phyloP scores from a whole-genome alignment of 2,113 vertebrate species.

The Girardinichthys multiradiatus region DNA sequence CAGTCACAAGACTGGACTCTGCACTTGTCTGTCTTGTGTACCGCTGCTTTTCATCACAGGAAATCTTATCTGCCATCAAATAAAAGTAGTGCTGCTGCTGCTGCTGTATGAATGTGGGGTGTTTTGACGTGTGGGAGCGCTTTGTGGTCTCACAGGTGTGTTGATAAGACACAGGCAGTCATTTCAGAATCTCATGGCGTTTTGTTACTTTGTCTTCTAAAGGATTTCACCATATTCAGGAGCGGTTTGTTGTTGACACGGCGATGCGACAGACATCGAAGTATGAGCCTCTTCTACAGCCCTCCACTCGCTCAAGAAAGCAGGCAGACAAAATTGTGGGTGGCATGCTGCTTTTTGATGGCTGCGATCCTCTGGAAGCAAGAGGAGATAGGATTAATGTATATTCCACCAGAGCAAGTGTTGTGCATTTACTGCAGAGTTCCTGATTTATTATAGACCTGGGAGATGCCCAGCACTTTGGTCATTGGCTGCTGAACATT shows the following conservation, averaged over 20 bases:
- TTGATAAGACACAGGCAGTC: neutral
- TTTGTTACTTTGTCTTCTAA: constrained; percentile 2
- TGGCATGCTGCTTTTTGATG: constrained; percentile 47
- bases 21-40: constrained; percentile 47
- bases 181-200: neutral
- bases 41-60: constrained; percentile 48
- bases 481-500: constrained; percentile 73
- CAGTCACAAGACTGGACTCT: constrained; percentile 74
- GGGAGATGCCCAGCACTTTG: constrained; percentile 72
- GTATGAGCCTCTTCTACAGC: constrained; percentile 50
- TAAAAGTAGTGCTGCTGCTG: neutral
- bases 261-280: constrained; percentile 26
- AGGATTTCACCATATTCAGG: neutral
- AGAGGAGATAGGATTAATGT: constrained; percentile 59
- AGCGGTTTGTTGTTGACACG: constrained; percentile 14
- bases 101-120: constrained; percentile 27
- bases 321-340: constrained; percentile 11
- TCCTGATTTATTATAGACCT: constrained; percentile 76
- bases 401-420: constrained; percentile 69
- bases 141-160: constrained; percentile 7
- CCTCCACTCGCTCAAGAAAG: constrained; percentile 33
- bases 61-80: constrained; percentile 60
- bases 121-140: constrained; percentile 28
- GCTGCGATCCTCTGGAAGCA: constrained; percentile 30
- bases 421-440: constrained; percentile 71